Evolutionary conservation across 2,113 vertebrate genomes (phyloP), one percentile per base, ranked within the genome.

Genomic region (Ageneiosus marmoratus): DNA sequence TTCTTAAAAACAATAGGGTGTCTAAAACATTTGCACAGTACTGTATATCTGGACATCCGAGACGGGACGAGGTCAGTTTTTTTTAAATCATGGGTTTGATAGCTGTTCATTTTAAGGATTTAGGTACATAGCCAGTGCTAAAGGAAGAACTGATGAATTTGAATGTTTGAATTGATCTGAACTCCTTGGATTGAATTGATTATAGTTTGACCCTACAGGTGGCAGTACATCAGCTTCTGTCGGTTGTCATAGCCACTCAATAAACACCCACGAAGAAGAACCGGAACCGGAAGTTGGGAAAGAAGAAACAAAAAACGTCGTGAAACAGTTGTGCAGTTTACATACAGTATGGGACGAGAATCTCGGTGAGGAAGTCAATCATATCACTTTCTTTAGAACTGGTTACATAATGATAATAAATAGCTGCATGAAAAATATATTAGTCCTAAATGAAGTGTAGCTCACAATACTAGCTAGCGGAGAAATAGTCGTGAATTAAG

Each of bases 281-380:
- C 13, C 72, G 72, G 72, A 75, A 22, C 27, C 72, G 72, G 72
- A 75, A 53, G 34, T 27, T 15, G 7, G 24, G 11, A 24, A 34
- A 29, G 24, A 77, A 46, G 65, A 46, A 22, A 24, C 63, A 58
- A 48, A n/a, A 37, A 44, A 29, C 44, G 83, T 79, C 32, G n/a
- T 11, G 9, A 22, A 75, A 51, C 29, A 53, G 46, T 53, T 53
- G 48, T 63, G 70, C 50, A 81, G 83, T 69, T 53, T 20, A 75
- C 72, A 53, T n/a, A 34, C 55, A 78, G 9, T 8, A 34, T 95
- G 94, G 93, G 93, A 18, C 91, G 94, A 0, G 94, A 95, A 79
- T 95, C 93, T 8, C 91, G 94, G 94, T 94, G 86, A 72, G 20
- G 6, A 77, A 24, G 9, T 56, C 15, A 41, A 56, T 41, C 13